Percentiles rank a stretch among this genome's conserved stretches.
phyloP scores from a whole-genome alignment of 2,113 vertebrate genomes.

The Terrapene triunguis region DNA sequence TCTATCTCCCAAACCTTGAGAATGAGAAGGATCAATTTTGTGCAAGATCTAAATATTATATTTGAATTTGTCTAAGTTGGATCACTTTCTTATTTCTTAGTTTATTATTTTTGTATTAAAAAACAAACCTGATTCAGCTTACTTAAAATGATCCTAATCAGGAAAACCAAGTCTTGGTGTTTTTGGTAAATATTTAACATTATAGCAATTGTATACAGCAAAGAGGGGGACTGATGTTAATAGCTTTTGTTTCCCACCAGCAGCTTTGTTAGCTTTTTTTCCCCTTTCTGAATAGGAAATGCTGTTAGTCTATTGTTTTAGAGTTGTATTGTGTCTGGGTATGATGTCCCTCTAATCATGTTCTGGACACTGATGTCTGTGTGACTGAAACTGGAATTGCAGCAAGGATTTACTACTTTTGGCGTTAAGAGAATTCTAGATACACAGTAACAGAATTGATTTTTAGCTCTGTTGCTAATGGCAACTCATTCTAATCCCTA shows the following conservation, averaged over 20 bases:
- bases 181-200: neutral
- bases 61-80: neutral
- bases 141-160: neutral
- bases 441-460: constrained; percentile 43
- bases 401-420: neutral
- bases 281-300: neutral
- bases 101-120: neutral
- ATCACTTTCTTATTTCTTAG: neutral
- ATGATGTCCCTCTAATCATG: constrained; percentile 20
- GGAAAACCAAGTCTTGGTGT: neutral
- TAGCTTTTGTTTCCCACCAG: neutral
- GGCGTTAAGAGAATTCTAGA: constrained; percentile 32
- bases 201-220: fast-evolving
- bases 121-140: neutral
- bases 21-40: neutral
- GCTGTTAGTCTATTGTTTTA: neutral
- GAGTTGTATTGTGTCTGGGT: neutral
- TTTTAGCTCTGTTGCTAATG: constrained; percentile 67
- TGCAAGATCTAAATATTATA: neutral
- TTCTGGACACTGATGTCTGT: constrained; percentile 1
- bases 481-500: constrained; percentile 68
- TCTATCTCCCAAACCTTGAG: neutral
- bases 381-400: constrained; percentile 39
- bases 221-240: neutral
- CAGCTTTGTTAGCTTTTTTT: neutral